Evolutionary conservation across 2,797 vertebrate species (phyloP), one percentile per base, ranked within the genome.

Genomic region (Enteromius thamalakanensis): DNA sequence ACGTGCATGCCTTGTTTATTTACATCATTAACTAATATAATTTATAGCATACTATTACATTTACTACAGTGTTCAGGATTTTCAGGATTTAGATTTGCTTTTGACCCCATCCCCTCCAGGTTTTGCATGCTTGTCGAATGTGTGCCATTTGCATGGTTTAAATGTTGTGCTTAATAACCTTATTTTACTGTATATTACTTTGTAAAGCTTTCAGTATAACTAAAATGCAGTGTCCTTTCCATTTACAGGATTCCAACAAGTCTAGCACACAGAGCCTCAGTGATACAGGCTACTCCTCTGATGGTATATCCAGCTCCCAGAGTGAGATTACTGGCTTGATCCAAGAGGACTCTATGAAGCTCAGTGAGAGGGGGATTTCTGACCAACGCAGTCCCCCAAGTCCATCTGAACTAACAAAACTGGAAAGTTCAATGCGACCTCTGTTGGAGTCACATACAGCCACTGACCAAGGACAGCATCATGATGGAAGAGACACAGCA

Each of bases 281-380:
- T 6, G 98, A 99, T 92, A 99, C 98, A 0, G 98, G 98, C 86
- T 99, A 99, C 86, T 99, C 98, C 68, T 99, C 98, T 0, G 98
- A 99, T 2, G 98, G 98, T 68, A 95, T 99, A 91, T 99, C 97
- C 34, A 97, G 98, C 91, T 99, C 96, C 4, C 97, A 97, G 87
- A 97, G 97, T 12, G 98, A 99, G 91, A 98, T 99, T 88, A 97
- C 95, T 0, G 97, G 97, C 49, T 92, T 96, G 49, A 97, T 99
- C 83, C 95, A 90, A 78, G 98, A 99, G 89, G 98, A 99, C 65
- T 96, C 94, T 85, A 93, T 98, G 83, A 97, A 98, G 88, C 94
- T 99, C 79, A 98, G 90, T 68, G 95, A 96, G 86, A 95, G 95
- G 0, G 97, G 97, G n/a, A 91, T 95, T 72, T 89, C 91, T 0